A percentile compares a stretch with the other conserved stretches of the same genome.
Evolutionary conservation across 53 echinoderm and acorn worm species (phyloP).

Genomic region (Stichopus horrens): DNA sequence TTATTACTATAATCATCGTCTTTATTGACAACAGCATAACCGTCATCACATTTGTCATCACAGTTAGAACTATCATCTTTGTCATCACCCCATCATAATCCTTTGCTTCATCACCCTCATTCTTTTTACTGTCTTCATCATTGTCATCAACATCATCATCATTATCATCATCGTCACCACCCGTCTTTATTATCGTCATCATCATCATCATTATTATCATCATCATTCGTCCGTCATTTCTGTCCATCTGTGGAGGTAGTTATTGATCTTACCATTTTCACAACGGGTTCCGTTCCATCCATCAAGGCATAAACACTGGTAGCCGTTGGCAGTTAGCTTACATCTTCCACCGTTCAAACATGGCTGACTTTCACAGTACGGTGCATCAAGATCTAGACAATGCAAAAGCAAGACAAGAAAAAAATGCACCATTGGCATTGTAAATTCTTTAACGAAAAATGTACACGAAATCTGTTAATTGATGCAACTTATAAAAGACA

Average conservation of each 20-base stretch:
- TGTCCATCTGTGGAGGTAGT: not conserved
- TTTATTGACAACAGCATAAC: conserved; percentile 38
- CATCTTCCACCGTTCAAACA: conserved; percentile 60
- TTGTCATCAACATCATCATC: not conserved
- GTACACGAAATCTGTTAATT: not conserved
- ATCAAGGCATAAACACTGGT: conserved; percentile 51
- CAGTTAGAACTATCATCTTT: not conserved
- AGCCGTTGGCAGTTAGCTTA: conserved; percentile 29
- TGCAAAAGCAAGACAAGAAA: not conserved
- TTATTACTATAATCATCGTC: too few relatives aligned
- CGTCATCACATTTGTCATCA: conserved; percentile 47
- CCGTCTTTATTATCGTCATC: not conserved
- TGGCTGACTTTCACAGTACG: conserved; percentile 52
- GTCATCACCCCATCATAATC: not conserved
- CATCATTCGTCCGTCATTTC: not conserved
- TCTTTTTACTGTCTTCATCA: not conserved
- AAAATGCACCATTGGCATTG: not conserved
- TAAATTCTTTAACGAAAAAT: not conserved
- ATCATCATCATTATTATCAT: not conserved
- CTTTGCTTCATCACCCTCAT: too few relatives aligned
- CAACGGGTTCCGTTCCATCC: conserved; percentile 55
- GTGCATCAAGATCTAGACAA: conserved; percentile 18
- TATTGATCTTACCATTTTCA: conserved; percentile 49
- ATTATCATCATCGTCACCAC: not conserved
- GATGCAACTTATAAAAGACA: not conserved